phyloP scores from a whole-genome alignment of 2,797 vertebrate genomes.

The Dromococcyx pavoninus region DNA sequence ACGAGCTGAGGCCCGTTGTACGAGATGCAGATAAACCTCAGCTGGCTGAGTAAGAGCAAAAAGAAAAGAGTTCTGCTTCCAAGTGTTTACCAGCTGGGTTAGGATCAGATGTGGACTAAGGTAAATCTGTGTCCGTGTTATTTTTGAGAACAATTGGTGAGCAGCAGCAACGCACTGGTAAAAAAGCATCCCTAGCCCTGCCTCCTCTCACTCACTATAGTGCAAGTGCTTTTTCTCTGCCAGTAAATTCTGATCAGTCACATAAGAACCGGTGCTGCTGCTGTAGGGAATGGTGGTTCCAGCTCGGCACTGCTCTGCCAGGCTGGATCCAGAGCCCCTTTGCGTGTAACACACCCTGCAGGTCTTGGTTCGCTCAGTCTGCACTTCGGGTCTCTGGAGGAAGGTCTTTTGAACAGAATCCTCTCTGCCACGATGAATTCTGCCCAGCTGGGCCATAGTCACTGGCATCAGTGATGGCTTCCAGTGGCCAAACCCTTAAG shows the following conservation, averaged over 20 bases:
- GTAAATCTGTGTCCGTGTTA: neutral
- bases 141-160: neutral
- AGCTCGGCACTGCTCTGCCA: neutral
- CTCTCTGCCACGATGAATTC: neutral
- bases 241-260: rapidly evolving
- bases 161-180: neutral
- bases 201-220: neutral
- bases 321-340: neutral
- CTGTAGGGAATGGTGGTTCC: neutral
- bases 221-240: neutral
- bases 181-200: neutral
- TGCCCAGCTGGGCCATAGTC: neutral
- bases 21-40: neutral
- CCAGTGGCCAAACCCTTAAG: neutral
- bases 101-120: neutral
- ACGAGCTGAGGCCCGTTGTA: neutral
- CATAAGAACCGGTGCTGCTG: neutral
- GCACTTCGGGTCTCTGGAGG: neutral
- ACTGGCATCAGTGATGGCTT: neutral
- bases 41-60: neutral
- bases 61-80: neutral
- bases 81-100: neutral
- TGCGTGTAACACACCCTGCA: rapidly evolving
- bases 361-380: too few species aligned
- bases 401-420: neutral